Conservation (phyloP, 1,140 invertebrate genomes). For the Saccostrea echinata region DNA sequence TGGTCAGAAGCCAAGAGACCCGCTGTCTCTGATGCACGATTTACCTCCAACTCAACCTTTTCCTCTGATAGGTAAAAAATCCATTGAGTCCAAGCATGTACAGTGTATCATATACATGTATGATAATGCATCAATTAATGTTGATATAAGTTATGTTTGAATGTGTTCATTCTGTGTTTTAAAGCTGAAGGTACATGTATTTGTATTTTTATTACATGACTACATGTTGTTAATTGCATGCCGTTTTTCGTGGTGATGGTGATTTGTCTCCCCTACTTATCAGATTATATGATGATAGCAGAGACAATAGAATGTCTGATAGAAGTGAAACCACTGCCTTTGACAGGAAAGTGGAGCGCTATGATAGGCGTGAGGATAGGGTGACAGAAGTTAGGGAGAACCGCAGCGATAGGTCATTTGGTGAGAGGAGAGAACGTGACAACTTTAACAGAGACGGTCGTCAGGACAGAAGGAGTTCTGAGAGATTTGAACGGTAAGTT, state of each 20-base stretch:
- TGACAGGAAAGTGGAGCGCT: slow-evolving; percentile 64
- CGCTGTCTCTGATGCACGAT: slow-evolving; percentile 43
- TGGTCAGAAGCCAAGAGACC: slow-evolving; percentile 61
- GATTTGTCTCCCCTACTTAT: slow-evolving; percentile 31
- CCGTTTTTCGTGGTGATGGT: slow-evolving; percentile 27
- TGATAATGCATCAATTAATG: too few relatives aligned
- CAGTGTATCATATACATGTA: too few relatives aligned
- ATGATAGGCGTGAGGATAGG: slow-evolving; percentile 60
- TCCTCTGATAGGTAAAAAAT: not conserved
- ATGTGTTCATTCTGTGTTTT: not conserved
- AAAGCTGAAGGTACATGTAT: not conserved
- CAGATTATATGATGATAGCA: slow-evolving; percentile 48
- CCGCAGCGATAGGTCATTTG: slow-evolving; percentile 43
- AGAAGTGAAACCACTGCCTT: slow-evolving; percentile 37
- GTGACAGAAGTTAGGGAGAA: slow-evolving; percentile 37
- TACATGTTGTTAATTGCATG: slow-evolving; percentile 16
- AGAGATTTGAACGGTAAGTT: slow-evolving; percentile 56
- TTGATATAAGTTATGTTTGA: too few relatives aligned
- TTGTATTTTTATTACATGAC: not conserved
- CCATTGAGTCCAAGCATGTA: too few relatives aligned
- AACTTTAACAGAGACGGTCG: slow-evolving; percentile 38
- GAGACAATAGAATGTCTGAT: slow-evolving; percentile 21
- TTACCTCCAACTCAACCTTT: not conserved
- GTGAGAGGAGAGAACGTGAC: slow-evolving; percentile 46
- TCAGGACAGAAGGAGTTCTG: slow-evolving; percentile 47